Base-by-base conservation (phyloP, 35 echinoderm and acorn worm genomes). In the Ptychodera flava region DNA sequence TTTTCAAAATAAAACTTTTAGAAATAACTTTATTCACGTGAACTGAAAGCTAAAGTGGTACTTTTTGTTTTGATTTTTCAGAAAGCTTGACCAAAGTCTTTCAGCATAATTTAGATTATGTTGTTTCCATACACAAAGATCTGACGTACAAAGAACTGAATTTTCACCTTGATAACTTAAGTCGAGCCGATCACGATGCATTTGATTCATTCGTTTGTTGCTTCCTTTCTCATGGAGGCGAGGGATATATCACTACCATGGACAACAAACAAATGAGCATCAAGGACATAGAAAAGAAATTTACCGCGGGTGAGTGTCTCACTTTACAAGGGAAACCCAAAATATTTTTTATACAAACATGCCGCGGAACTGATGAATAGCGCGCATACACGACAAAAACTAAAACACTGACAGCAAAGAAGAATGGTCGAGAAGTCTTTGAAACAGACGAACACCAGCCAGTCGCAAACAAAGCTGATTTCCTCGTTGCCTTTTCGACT, bases 201-300 rank as follows among this genome's bases (percentile, higher is more conserved):
- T 79, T 30, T n/a, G 78, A 79, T 79, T 79, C n/a, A 10, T 79
- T 79, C 33, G 78, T 79, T 79, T 79, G 78, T n/a, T 79, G 78
- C 33, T 1, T 79, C 2, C 28, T 79, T 28, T 79, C 78, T 79
- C 78, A 79, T n/a, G 78, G 78, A 10, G 28, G 78, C 1, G 10
- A 30, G 1, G 78, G 78, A 79, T 10, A 1, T 32, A n/a, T 79
- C 33, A 1, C 1, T 79, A 32, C n/a, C 33, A 79, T 1, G 29
- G 78, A 79, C 33, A 32, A 32, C 29, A 32, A 10, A 79, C 1
- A 1, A 1, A 30, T 28, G 10, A 79, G 33, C 1, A 79, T 79
- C 29, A 30, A 30, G 33, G 2, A 79, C 1, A 1, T 79, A 10
- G 28, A 28, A 28, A n/a, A 32, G 10, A 1, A 79, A 10, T 79